Conservation (phyloP, 2,113 vertebrate species). For the Oreocharis arfaki region DNA sequence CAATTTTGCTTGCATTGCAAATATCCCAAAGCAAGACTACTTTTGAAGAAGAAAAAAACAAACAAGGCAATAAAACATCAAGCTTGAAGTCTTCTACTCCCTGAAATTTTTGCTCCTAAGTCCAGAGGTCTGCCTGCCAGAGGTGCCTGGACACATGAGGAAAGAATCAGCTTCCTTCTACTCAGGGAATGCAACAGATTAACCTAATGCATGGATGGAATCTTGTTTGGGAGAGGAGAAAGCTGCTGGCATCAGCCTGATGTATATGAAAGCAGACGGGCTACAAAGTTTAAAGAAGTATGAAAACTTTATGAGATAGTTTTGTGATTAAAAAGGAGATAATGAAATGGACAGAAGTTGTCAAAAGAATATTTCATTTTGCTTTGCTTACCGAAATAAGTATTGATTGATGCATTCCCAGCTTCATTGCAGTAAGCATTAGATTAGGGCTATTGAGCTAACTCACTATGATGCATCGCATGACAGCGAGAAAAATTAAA, state of each 20-base stretch:
- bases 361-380: slow-evolving; percentile 36
- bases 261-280: background rate
- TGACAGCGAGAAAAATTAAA: slow-evolving; percentile 12
- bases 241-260: slow-evolving; percentile 12
- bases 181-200: background rate
- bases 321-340: background rate
- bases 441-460: background rate
- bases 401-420: slow-evolving; percentile 20
- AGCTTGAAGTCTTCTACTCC: background rate
- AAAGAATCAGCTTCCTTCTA: background rate
- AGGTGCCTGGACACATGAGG: background rate
- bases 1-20: background rate
- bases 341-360: slow-evolving; percentile 21
- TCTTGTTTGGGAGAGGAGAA: background rate
- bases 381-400: background rate
- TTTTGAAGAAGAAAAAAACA: background rate
- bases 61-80: background rate
- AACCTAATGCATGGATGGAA: background rate
- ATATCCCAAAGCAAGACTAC: background rate
- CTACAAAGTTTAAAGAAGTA: background rate
- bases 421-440: background rate
- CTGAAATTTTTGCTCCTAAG: background rate
- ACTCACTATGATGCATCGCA: background rate
- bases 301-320: background rate
- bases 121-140: background rate